Conservation (phyloP, 2,797 vertebrate genomes). For the Hephaestus fuliginosus region DNA sequence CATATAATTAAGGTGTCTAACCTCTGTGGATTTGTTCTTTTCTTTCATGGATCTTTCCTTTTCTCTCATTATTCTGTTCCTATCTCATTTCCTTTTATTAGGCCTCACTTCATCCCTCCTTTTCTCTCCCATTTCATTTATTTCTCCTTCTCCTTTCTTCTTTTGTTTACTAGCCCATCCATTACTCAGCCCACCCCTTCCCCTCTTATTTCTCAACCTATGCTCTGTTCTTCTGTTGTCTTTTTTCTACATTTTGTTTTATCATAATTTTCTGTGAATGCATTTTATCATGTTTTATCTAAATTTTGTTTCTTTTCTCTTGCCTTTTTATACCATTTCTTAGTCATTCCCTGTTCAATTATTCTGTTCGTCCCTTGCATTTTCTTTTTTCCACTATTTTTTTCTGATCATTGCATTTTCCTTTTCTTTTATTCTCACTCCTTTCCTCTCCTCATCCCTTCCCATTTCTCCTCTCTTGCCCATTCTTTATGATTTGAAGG, state of each 20-base stretch:
- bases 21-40: slow-evolving; percentile 80
- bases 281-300: slow-evolving; percentile 37
- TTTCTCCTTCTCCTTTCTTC: slow-evolving; percentile 40
- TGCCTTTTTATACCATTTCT: slow-evolving; percentile 63
- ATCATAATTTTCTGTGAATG: slow-evolving; percentile 32
- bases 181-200: slow-evolving; percentile 20
- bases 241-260: slow-evolving; percentile 13
- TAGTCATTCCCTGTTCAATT: slow-evolving; percentile 40
- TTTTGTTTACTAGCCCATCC: slow-evolving; percentile 63
- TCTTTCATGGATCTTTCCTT: slow-evolving; percentile 69
- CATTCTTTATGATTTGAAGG: slow-evolving; percentile 99
- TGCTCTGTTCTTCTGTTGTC: slow-evolving; percentile 3
- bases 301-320: slow-evolving; percentile 31
- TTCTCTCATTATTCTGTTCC: slow-evolving; percentile 32
- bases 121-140: slow-evolving; percentile 23
- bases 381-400: slow-evolving; percentile 38
- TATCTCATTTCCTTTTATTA: slow-evolving; percentile 44
- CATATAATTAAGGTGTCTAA: slow-evolving; percentile 53
- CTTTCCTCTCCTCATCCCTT: slow-evolving; percentile 84
- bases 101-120: slow-evolving; percentile 17
- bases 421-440: slow-evolving; percentile 81
- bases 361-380: slow-evolving; percentile 26
- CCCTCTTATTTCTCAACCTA: slow-evolving; percentile 35
- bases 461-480: slow-evolving; percentile 84
- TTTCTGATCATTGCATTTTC: slow-evolving; percentile 43